A percentile compares a stretch with the other conserved stretches of the same genome.
These are phyloP conservation scores for Notoglanidium macrostoma DNA, from an alignment of 2,797 vertebrate species.

Conservation along the genomic window DNA sequence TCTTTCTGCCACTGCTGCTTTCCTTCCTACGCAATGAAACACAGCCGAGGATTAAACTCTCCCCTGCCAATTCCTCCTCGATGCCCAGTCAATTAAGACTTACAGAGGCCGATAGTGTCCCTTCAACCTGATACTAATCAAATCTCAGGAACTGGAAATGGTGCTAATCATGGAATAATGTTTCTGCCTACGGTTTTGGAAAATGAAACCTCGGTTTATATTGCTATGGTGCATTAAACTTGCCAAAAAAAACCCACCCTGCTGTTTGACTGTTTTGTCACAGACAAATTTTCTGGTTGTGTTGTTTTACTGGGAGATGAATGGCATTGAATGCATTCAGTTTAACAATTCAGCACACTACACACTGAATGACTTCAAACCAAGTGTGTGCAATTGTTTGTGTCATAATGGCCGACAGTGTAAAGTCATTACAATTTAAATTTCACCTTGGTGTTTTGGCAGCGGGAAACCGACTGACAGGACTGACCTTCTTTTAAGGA, in stretches of 20 bases:
- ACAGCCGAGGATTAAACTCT: slow-evolving; percentile 57
- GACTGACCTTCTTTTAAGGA: slow-evolving; percentile 2
- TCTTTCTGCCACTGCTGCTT: slow-evolving; percentile 32
- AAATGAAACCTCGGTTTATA: slow-evolving; percentile 20
- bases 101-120: slow-evolving; percentile 43
- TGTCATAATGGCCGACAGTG: neutral
- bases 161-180: slow-evolving; percentile 48
- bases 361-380: slow-evolving; percentile 6
- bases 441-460: neutral
- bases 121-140: slow-evolving; percentile 53
- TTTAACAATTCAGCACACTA: neutral
- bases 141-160: slow-evolving; percentile 51
- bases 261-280: slow-evolving; percentile 20
- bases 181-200: slow-evolving; percentile 39
- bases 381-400: slow-evolving; percentile 13
- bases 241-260: neutral
- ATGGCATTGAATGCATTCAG: neutral
- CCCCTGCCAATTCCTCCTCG: slow-evolving; percentile 49
- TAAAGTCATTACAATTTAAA: slow-evolving; percentile 20
- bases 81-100: slow-evolving; percentile 56
- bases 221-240: slow-evolving; percentile 31
- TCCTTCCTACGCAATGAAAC: slow-evolving; percentile 56
- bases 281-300: slow-evolving; percentile 2
- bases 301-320: slow-evolving; percentile 16
- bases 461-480: neutral